phyloP scores from a whole-genome alignment of 2,113 vertebrate genomes.

The Pardalotus punctatus region DNA sequence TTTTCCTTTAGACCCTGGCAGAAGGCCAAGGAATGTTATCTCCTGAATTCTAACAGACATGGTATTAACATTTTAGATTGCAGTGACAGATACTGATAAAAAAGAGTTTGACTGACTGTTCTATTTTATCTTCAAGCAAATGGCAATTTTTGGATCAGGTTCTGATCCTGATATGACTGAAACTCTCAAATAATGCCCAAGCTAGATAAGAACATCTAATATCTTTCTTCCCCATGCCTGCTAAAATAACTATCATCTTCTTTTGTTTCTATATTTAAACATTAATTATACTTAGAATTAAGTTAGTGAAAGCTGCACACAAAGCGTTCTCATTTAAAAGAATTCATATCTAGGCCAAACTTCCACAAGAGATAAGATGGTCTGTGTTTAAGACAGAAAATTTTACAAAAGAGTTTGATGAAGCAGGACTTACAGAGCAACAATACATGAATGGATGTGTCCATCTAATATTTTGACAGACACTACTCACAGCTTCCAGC shows the following conservation, averaged over 20 bases:
- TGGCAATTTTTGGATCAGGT: background rate
- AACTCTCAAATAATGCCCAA: conserved; percentile 15
- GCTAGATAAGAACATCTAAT: conserved; percentile 43
- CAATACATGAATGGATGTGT: background rate
- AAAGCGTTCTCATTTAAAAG: background rate
- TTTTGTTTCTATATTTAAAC: conserved; percentile 62
- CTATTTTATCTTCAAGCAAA: conserved; percentile 12
- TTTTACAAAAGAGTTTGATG: background rate
- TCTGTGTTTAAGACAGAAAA: background rate
- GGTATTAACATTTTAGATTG: conserved; percentile 34
- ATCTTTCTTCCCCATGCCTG: background rate
- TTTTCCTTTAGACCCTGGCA: background rate
- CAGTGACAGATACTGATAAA: background rate
- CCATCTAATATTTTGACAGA: background rate
- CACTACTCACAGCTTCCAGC: background rate
- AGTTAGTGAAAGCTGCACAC: conserved; percentile 5
- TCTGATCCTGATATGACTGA: conserved; percentile 5
- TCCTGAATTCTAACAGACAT: background rate
- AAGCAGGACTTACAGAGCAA: background rate
- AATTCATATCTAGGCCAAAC: background rate
- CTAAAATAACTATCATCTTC: conserved; percentile 1
- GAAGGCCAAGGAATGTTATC: background rate
- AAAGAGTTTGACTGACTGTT: background rate
- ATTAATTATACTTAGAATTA: conserved; percentile 39
- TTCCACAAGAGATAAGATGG: background rate